Conservation (phyloP, 1,140 invertebrate species). For the Penaeus chinensis region DNA sequence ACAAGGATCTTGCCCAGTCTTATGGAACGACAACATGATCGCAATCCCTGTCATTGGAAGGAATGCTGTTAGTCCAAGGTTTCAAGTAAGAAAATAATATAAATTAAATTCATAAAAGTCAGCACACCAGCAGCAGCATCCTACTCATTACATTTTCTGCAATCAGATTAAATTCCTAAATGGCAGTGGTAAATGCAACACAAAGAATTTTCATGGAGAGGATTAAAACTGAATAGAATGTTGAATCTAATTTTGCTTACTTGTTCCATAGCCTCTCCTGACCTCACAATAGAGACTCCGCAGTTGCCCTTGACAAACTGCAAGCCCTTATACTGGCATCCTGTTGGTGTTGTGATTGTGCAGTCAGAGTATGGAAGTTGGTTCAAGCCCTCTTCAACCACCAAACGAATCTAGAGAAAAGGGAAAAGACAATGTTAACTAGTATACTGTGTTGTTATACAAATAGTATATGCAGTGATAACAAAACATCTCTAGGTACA, state of each 20-base stretch:
- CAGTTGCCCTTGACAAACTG: conserved; percentile 87
- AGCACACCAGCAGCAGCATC: too few species aligned
- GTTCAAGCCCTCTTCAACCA: conserved; percentile 98
- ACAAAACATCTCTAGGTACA: background rate
- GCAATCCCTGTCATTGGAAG: conserved; percentile 77
- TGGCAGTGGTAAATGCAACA: too few species aligned
- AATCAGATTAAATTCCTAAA: too few species aligned
- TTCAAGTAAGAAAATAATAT: too few species aligned
- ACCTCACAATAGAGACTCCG: conserved; percentile 95
- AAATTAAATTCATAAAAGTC: too few species aligned
- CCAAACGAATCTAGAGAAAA: conserved; percentile 81
- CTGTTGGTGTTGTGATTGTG: conserved; percentile 92
- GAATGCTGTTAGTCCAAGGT: background rate
- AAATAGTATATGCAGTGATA: background rate
- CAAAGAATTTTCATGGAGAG: too few species aligned
- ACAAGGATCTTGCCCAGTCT: conserved; percentile 97
- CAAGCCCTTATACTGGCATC: conserved; percentile 88
- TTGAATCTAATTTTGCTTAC: conserved; percentile 64
- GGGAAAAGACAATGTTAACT: conserved; percentile 35
- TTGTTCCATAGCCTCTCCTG: conserved; percentile 98
- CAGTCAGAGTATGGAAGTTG: conserved; percentile 93
- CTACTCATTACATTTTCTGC: too few species aligned
- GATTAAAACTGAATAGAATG: too few species aligned
- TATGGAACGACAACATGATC: conserved; percentile 97
- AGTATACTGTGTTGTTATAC: background rate